Percentiles rank a stretch among this genome's conserved stretches.
These are phyloP conservation scores for Stratiolaelaps scimitus DNA, from an alignment of 1,140 invertebrate genomes.

Conservation along the genomic window DNA sequence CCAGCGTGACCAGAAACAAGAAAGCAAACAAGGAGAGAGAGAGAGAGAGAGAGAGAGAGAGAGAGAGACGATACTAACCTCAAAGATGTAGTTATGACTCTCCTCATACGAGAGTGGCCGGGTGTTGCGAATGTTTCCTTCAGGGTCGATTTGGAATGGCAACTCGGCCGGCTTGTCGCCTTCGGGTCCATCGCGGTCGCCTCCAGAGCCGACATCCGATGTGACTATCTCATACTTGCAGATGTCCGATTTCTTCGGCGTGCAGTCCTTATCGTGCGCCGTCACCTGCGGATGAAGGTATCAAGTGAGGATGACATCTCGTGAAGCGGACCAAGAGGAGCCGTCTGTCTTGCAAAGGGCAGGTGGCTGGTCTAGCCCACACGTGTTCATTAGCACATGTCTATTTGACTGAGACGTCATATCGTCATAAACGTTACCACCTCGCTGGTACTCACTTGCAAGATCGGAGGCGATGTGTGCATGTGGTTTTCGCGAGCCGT, in stretches of 20 bases:
- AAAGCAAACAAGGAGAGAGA: too few relatives aligned
- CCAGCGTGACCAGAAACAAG: too few relatives aligned
- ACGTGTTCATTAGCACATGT: too few relatives aligned
- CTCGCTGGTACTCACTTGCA: constrained; percentile 39
- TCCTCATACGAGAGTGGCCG: constrained; percentile 76
- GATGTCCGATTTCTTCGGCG: constrained; percentile 76
- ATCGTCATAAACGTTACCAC: too few relatives aligned
- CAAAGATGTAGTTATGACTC: constrained; percentile 85
- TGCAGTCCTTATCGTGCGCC: constrained; percentile 78
- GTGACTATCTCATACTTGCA: constrained; percentile 91
- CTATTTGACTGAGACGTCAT: too few relatives aligned
- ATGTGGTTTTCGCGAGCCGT: constrained; percentile 23
- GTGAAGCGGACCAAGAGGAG: too few relatives aligned
- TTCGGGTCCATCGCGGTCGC: constrained; percentile 29
- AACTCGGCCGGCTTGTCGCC: constrained; percentile 46
- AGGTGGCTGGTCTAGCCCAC: too few relatives aligned
- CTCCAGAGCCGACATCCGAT: constrained; percentile 37
- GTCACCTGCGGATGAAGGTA: constrained; percentile 55
- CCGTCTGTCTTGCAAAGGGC: too few relatives aligned
- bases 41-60: too few relatives aligned
- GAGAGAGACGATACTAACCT: constrained; percentile 42
- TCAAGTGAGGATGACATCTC: too few relatives aligned
- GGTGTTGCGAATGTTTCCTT: constrained; percentile 76
- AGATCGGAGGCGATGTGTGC: constrained; percentile 27
- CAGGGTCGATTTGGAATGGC: constrained; percentile 81